Evolutionary conservation across 1,140 invertebrate genomes (phyloP).

Genomic region (Panulirus ornatus): DNA sequence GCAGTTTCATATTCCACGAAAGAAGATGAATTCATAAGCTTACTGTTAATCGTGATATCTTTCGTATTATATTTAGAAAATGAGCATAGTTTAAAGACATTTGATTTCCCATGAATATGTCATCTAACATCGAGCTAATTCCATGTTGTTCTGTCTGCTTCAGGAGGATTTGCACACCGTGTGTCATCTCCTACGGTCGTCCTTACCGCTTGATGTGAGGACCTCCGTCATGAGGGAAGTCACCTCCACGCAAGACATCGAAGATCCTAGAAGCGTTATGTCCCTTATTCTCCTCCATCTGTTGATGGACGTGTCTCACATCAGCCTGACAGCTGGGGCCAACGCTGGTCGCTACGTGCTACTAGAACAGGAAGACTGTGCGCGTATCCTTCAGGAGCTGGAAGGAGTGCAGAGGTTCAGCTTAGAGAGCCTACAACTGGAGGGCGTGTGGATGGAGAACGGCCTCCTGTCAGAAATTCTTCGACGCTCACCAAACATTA

Average conservation of each 20-base stretch:
- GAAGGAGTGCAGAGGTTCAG: background rate
- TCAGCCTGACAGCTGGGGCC: background rate
- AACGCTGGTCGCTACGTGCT: background rate
- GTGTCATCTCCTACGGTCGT: background rate
- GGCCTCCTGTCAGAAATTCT: background rate
- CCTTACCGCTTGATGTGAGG: background rate
- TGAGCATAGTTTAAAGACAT: no score
- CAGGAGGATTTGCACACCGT: background rate
- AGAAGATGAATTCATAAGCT: no score
- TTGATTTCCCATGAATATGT: no score
- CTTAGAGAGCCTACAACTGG: conserved; percentile 13
- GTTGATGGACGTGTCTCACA: background rate
- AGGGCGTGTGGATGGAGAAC: conserved; percentile 19
- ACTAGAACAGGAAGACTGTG: background rate
- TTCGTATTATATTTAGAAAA: no score
- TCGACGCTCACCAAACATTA: background rate
- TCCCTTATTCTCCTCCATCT: background rate
- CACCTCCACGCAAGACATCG: background rate
- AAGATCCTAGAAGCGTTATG: background rate
- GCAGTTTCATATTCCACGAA: no score
- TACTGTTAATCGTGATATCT: no score
- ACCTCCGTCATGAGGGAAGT: conserved; percentile 20
- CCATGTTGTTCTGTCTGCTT: background rate
- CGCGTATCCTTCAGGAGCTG: background rate
- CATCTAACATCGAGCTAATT: background rate